Percentiles rank a stretch among this genome's conserved stretches.
Conservation (phyloP, 2,797 vertebrate genomes). For the Anniella stebbinsi region DNA sequence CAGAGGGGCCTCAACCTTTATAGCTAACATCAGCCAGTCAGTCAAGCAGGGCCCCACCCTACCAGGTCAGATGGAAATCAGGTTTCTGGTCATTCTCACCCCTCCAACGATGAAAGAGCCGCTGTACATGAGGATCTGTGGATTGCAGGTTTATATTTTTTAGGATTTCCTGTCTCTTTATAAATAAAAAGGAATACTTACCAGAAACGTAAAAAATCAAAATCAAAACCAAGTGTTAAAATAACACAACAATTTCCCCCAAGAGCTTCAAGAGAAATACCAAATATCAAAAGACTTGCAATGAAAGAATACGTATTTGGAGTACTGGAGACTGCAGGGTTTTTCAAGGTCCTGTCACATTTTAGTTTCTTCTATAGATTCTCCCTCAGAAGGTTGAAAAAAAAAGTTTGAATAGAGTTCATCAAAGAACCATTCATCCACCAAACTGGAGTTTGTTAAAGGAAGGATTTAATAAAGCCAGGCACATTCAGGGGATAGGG, state of each 20-base stretch:
- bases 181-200: background rate
- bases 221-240: background rate
- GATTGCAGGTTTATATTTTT: background rate
- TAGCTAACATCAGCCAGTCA: too few species aligned
- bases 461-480: conserved; percentile 4
- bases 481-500: conserved; percentile 8
- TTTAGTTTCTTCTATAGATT: background rate
- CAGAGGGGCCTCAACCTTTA: too few species aligned
- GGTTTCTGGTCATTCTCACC: background rate
- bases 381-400: conserved; percentile 3
- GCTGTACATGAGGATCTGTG: background rate
- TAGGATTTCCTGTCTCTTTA: background rate
- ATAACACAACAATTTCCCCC: background rate
- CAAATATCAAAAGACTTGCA: background rate
- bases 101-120: background rate
- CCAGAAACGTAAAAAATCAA: background rate
- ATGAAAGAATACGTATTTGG: background rate
- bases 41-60: too few species aligned
- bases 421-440: conserved; percentile 14
- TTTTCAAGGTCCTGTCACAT: background rate
- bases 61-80: too few species aligned
- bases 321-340: background rate
- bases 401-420: background rate
- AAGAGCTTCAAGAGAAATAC: conserved; percentile 1
- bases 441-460: conserved; percentile 15